A percentile compares a stretch with the other conserved stretches of the same genome.
Evolutionary conservation across 2,113 vertebrate genomes (phyloP).

Genomic region (Rhea pennata): DNA sequence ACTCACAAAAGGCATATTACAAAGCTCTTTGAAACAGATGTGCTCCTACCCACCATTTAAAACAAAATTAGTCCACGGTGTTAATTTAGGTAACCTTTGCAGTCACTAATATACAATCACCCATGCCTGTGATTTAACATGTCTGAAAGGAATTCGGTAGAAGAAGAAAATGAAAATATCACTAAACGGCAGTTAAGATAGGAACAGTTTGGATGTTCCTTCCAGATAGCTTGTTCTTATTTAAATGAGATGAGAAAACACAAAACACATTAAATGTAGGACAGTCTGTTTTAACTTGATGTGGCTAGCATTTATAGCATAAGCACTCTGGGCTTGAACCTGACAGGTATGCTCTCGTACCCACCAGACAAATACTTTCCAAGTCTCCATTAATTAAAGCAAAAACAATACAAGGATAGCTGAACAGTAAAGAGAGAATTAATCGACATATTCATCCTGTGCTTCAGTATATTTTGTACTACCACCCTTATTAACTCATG

Average conservation of each 20-base stretch:
- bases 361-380: not conserved
- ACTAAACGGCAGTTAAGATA: not conserved
- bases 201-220: not conserved
- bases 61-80: not conserved
- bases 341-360: not conserved
- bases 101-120: not conserved
- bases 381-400: not conserved
- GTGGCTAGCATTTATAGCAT: not conserved
- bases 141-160: not conserved
- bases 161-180: not conserved
- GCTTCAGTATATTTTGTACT: not conserved
- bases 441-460: not conserved
- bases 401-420: not conserved
- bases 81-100: not conserved
- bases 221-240: not conserved
- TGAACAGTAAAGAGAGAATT: not conserved
- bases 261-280: not conserved
- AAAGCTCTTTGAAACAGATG: slow-evolving; percentile 15
- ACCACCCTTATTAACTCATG: not conserved
- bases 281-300: not conserved
- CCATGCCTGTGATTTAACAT: not conserved
- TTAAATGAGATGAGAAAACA: not conserved
- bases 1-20: not conserved
- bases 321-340: not conserved
- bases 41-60: not conserved